phyloP scores from a whole-genome alignment of 2,113 vertebrate genomes.

The Dasyprocta punctata region DNA sequence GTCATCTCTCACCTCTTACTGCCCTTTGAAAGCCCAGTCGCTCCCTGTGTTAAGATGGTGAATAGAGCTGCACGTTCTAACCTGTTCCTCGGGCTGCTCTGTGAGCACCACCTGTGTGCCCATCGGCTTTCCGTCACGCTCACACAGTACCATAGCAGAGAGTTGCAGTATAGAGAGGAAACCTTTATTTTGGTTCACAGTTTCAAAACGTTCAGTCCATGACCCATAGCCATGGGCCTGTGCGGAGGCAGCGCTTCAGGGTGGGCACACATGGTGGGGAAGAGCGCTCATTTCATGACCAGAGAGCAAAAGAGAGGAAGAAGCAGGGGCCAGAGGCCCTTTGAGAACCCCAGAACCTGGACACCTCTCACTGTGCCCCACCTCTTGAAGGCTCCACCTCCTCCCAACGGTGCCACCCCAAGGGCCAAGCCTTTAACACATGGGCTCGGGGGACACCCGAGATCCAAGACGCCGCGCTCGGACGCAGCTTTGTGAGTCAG shows the following conservation, averaged over 20 bases:
- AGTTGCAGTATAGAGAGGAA: not conserved
- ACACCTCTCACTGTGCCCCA: not conserved
- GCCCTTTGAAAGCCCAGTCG: not conserved
- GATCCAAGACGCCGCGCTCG: not conserved
- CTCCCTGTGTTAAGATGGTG: not conserved
- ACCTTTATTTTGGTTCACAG: not conserved
- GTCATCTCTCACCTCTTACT: not conserved
- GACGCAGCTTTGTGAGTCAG: rapidly evolving
- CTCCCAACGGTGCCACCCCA: not conserved
- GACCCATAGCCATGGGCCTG: not conserved
- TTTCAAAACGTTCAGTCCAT: too few species aligned
- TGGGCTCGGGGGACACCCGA: not conserved
- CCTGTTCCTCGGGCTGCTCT: not conserved
- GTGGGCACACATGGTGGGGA: not conserved
- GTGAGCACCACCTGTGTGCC: not conserved
- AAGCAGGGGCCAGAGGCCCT: not conserved
- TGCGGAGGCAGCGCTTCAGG: not conserved
- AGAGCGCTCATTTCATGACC: not conserved
- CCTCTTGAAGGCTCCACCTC: not conserved
- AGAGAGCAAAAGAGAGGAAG: not conserved
- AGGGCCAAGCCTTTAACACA: not conserved
- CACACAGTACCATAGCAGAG: not conserved
- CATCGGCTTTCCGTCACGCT: not conserved
- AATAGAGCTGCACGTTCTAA: not conserved
- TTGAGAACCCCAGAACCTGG: not conserved